A percentile compares a stretch with the other conserved stretches of the same genome.
phyloP scores from a whole-genome alignment of 2,888 invertebrate genomes.

The Tipula unca region DNA sequence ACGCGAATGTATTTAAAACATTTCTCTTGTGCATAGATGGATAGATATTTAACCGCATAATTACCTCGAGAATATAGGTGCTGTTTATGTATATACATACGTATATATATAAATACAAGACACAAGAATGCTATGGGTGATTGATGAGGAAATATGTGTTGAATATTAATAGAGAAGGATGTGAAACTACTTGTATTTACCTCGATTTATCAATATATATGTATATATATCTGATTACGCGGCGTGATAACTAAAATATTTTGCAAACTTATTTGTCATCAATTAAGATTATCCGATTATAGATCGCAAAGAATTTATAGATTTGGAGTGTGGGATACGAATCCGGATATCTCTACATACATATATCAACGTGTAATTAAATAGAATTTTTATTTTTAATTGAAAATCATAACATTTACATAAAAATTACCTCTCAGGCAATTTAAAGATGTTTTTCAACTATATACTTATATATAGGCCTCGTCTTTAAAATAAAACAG shows the following conservation, averaged over 20 bases:
- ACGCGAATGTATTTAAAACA: background rate
- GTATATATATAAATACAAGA: too few species aligned
- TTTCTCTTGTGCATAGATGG: background rate
- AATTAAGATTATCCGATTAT: conserved; percentile 1
- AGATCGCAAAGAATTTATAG: background rate
- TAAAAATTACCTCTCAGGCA: background rate
- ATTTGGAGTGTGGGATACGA: background rate
- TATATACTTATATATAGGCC: background rate
- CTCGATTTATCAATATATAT: background rate
- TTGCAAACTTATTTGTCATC: background rate
- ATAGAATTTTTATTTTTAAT: background rate
- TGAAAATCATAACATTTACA: background rate
- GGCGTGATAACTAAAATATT: background rate
- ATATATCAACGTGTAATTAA: background rate
- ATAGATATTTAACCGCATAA: background rate
- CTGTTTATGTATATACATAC: background rate
- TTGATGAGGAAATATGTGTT: background rate
- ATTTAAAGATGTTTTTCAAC: background rate
- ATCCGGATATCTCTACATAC: background rate
- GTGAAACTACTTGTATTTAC: background rate
- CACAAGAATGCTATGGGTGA: background rate
- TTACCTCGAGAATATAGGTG: background rate
- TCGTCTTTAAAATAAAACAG: background rate
- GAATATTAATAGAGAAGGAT: background rate
- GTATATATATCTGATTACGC: background rate